Evolutionary conservation across 2,797 vertebrate genomes (phyloP).

Genomic region (Macropodus opercularis): DNA sequence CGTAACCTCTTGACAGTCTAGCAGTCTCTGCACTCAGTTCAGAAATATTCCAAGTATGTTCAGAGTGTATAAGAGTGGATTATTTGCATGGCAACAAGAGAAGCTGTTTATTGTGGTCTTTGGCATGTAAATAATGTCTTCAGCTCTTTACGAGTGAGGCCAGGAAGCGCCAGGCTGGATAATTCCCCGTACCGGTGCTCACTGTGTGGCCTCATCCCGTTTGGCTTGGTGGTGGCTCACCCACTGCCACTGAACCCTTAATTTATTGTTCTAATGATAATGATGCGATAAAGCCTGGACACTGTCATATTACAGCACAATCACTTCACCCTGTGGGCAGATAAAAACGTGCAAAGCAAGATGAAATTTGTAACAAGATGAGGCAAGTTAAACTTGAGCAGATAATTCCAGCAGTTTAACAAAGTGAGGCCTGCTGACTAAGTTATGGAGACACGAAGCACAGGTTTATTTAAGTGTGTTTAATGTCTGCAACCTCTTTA

Average conservation of each 20-base stretch:
- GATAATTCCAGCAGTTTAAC: constrained; percentile 38
- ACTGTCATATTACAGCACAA: constrained; percentile 25
- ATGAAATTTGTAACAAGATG: constrained; percentile 57
- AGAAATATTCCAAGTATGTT: constrained; percentile 50
- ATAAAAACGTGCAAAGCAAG: constrained; percentile 51
- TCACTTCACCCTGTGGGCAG: constrained; percentile 39
- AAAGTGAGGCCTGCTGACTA: constrained; percentile 22
- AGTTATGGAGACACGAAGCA: constrained; percentile 18
- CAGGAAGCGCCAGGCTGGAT: constrained; percentile 49
- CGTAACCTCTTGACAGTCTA: constrained; percentile 1
- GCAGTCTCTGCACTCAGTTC: neutral
- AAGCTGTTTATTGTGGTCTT: constrained; percentile 47
- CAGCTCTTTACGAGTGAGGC: constrained; percentile 59
- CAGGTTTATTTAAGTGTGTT: neutral
- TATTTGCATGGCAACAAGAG: constrained; percentile 30
- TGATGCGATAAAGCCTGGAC: constrained; percentile 16
- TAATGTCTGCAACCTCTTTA: neutral
- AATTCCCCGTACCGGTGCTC: constrained; percentile 43
- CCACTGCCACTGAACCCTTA: constrained; percentile 9
- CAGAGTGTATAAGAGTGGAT: constrained; percentile 7
- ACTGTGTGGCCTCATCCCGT: constrained; percentile 24
- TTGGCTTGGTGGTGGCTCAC: constrained; percentile 37
- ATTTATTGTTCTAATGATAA: constrained; percentile 6
- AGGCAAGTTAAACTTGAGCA: constrained; percentile 59
- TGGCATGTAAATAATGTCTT: constrained; percentile 69